These are phyloP conservation scores for Molossus molossus DNA, from an alignment of 2,797 vertebrate species.

Conservation along the genomic window DNA sequence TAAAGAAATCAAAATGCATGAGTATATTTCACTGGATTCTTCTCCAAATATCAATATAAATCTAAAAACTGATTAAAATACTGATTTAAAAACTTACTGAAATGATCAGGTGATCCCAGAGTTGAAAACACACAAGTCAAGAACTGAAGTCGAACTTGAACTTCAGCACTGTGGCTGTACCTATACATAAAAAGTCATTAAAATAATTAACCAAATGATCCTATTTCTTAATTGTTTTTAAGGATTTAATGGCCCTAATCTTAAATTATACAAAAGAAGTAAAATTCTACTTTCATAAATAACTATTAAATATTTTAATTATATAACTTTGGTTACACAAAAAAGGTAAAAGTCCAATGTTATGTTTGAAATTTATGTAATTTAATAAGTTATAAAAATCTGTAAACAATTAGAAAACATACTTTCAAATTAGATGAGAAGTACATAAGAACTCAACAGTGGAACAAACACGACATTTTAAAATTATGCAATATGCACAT, in stretches of 20 bases:
- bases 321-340: not conserved
- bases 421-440: slow-evolving; percentile 69
- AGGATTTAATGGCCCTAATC: not conserved
- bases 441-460: slow-evolving; percentile 9
- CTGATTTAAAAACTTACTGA: slow-evolving; percentile 93
- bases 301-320: slow-evolving; percentile 31
- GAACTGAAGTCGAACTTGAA: slow-evolving; percentile 99
- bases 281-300: slow-evolving; percentile 16
- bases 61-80: slow-evolving; percentile 35
- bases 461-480: slow-evolving; percentile 7
- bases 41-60: slow-evolving; percentile 1
- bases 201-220: slow-evolving; percentile 52
- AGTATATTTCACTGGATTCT: slow-evolving; percentile 24
- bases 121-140: slow-evolving; percentile 99
- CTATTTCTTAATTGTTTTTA: slow-evolving; percentile 51
- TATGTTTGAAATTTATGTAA: not conserved
- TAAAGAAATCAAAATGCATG: slow-evolving; percentile 18
- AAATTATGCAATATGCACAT: slow-evolving; percentile 38
- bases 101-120: slow-evolving; percentile 98
- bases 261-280: not conserved
- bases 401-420: not conserved
- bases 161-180: slow-evolving; percentile 98
- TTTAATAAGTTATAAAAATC: slow-evolving; percentile 51
- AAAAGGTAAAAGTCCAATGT: slow-evolving; percentile 15
- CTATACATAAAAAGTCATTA: slow-evolving; percentile 88